Base-by-base conservation (phyloP, 2,888 invertebrate species). In the Tineola bisselliella region DNA sequence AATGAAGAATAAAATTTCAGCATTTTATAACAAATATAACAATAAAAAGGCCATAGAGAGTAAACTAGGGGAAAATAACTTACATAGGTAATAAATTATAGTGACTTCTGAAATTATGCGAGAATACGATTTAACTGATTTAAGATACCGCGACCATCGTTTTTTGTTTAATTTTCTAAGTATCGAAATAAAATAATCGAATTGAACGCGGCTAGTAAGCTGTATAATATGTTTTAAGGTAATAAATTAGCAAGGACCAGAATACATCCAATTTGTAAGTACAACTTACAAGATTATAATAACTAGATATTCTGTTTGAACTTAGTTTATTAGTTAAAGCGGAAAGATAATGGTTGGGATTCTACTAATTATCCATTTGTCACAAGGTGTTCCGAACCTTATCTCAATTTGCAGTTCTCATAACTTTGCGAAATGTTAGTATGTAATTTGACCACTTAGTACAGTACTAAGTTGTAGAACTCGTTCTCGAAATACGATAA, bases 321-420 rank as follows among this genome's bases (percentile, higher is more conserved):
- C 59, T 59, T 59, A 59, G 30, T 33, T 25, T 25, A 61, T 59
- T 54, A 59, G 56, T 52, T 60, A 38, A 56, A 59, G 19, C 44
- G 44, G 44, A 60, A 44, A 44, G 61, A 61, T 44, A 60, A 38
- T 25, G 18, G 30, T 61, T 54, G 30, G 52, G 61, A 52, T 48
- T 58, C 30, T 43, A 19, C 17, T 63, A 63, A 63, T 63, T 60
- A 62, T 58, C 61, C 62, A 61, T 62, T 63, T 58, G 57, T 60
- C 59, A 61, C 44, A 61, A 63, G 63, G 63, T 64, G 64, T 64
- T 54, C n/a, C 11, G 19, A 18, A 54, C 19, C 54, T 54, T 54
- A 54, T 54, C 54, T 54, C 17, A 54, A 54, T 54, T 25, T 18
- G 4, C 19, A 25, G 18, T 54, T 54, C 19, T 52, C 48, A 54